Percentiles rank a stretch among this genome's conserved stretches.
Conservation (phyloP, 2,888 invertebrate species). For the Augochlorella aurata region DNA sequence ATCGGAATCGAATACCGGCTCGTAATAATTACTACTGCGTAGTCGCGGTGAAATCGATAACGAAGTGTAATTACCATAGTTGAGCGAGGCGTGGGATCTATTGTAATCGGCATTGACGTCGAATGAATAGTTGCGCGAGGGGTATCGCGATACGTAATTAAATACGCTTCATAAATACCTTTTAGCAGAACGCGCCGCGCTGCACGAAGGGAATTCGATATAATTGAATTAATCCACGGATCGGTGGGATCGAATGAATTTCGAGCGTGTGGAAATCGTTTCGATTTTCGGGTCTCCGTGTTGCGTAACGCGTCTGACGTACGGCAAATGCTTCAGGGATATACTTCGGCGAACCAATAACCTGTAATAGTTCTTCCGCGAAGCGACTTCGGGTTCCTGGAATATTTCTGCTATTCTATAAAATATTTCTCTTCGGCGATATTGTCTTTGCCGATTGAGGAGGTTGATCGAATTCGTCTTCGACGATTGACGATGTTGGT, state of each 20-base stretch:
- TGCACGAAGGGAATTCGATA: background rate
- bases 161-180: background rate
- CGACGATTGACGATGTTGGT: background rate
- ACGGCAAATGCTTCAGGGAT: background rate
- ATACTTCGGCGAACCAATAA: background rate
- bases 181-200: background rate
- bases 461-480: background rate
- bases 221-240: background rate
- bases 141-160: background rate
- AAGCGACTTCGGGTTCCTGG: background rate
- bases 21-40: conserved; percentile 24
- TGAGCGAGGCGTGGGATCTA: conserved; percentile 33
- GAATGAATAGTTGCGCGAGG: background rate
- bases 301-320: background rate
- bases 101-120: conserved; percentile 27
- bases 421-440: background rate
- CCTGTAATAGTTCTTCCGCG: background rate
- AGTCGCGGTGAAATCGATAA: conserved; percentile 31
- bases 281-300: background rate
- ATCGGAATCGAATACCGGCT: conserved; percentile 15
- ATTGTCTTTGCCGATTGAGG: too few relatives aligned
- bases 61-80: conserved; percentile 30
- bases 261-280: background rate
- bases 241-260: background rate
- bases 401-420: background rate